A percentile compares a stretch with the other conserved stretches of the same genome.
Evolutionary conservation across 2,888 invertebrate species (phyloP).

Genomic region (Hoplodrina ambigua): DNA sequence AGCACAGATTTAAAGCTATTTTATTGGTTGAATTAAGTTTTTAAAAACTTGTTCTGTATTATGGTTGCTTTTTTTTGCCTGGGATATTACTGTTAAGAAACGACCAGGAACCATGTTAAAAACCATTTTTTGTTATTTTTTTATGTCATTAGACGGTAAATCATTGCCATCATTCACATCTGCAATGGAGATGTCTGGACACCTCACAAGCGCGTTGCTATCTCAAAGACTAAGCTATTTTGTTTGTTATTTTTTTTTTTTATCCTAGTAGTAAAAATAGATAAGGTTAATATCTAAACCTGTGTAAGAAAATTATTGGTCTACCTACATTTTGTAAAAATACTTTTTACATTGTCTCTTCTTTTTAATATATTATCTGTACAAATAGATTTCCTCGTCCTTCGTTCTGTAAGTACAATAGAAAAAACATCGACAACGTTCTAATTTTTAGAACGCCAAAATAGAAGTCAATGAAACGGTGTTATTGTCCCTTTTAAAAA

Average conservation of each 20-base stretch:
- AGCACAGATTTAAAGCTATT: too few relatives aligned
- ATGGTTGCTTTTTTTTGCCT: too few relatives aligned
- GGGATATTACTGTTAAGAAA: too few relatives aligned
- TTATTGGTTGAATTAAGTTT: too few relatives aligned
- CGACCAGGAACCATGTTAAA: too few relatives aligned
- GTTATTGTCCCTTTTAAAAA: conserved; percentile 19
- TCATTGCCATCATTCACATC: too few relatives aligned
- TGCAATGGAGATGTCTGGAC: neutral
- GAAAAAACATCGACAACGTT: neutral
- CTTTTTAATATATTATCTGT: neutral
- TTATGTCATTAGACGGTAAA: too few relatives aligned
- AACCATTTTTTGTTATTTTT: too few relatives aligned
- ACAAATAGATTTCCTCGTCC: neutral
- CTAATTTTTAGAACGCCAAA: conserved; percentile 5
- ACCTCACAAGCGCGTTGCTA: neutral
- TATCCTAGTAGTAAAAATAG: neutral
- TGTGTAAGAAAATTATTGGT: too few relatives aligned
- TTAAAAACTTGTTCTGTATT: too few relatives aligned
- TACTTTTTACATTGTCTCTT: neutral
- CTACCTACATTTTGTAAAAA: too few relatives aligned
- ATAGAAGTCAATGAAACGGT: neutral
- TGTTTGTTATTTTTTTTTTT: too few relatives aligned
- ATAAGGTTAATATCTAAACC: neutral
- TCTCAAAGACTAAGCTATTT: neutral
- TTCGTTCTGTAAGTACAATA: neutral